Evolutionary conservation across 2,113 vertebrate genomes (phyloP), one percentile per base, ranked within the genome.

Genomic region (Vidua macroura): DNA sequence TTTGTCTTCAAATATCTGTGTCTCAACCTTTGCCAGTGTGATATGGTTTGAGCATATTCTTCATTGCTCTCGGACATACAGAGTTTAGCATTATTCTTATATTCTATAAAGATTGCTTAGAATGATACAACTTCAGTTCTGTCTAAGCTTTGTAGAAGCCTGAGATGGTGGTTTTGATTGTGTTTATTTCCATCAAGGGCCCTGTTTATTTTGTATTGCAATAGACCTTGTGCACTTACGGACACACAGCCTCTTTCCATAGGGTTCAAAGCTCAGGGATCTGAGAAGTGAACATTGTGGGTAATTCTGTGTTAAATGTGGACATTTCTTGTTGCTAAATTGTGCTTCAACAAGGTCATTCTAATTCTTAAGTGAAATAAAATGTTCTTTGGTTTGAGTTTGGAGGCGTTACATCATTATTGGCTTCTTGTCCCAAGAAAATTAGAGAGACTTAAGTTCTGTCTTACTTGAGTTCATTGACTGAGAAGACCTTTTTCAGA

Each of bases 381-480:
- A 80, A 79, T 27, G 9, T 64, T 93, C 53, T 28, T 49, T 60
- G 58, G 53, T 94, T 93, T 83, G 62, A 62, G 37, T 95, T 80
- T 90, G 75, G 78, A 94, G 63, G 58, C 25, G 18, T 91, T 96
- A 55, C 35, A 90, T 95, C 59, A 85, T 95, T 91, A 88, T 88
- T 94, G 87, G 87, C 84, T 87, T 90, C 82, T 83, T 94, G 90
- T 94, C 93, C 46, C 15, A 13, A 89, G 89, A 91, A 95, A 91
- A 88, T 92, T 11, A 92, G 31, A 74, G 81, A 79, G 55, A 74
- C 90, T 66, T 86, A 74, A 92, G 46, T 60, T 64, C 31, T 72
- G 0, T 89, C 46, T 70, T 93, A 73, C 19, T 85, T 69, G 30
- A 80, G 28, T 77, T 85, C 52, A 73, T 77, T 96, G 84, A 76